A percentile compares a stretch with the other conserved stretches of the same genome.
Evolutionary conservation across 1,140 invertebrate genomes (phyloP).

Genomic region (Drosophila ogumai): DNA sequence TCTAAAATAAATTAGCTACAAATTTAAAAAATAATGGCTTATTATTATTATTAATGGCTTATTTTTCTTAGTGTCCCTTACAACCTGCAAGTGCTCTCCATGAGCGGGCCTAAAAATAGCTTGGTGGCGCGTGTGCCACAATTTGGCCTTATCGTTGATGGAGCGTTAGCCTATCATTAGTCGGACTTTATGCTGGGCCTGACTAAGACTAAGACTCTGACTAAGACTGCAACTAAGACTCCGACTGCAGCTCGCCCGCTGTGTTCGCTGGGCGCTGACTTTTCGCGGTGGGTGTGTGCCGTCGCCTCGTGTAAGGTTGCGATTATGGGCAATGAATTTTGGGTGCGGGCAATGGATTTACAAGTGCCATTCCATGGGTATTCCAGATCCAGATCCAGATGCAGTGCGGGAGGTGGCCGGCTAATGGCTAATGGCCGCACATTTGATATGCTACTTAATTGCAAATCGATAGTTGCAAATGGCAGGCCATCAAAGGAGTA

Average conservation of each 20-base stretch:
- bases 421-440: conserved; percentile 25
- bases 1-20: no score
- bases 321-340: conserved; percentile 49
- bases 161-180: conserved; percentile 82
- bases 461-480: conserved; percentile 26
- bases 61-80: conserved; percentile 5
- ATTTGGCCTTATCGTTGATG: conserved; percentile 82
- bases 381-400: conserved; percentile 4
- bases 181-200: conserved; percentile 58
- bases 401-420: conserved; percentile 1
- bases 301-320: conserved; percentile 39
- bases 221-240: conserved; percentile 1
- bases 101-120: conserved; percentile 70
- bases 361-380: conserved; percentile 22
- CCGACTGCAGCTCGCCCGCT: conserved; percentile 26
- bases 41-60: no score
- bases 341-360: conserved; percentile 41
- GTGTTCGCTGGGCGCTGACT: conserved; percentile 27
- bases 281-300: conserved; percentile 47
- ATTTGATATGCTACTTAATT: conserved; percentile 54
- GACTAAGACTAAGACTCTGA: neutral
- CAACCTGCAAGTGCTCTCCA: conserved; percentile 30
- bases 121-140: conserved; percentile 74
- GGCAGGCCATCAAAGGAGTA: conserved; percentile 5
- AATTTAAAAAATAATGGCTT: no score